Conservation (phyloP, 2,113 vertebrate genomes). For the Paedocypris sp. region DNA sequence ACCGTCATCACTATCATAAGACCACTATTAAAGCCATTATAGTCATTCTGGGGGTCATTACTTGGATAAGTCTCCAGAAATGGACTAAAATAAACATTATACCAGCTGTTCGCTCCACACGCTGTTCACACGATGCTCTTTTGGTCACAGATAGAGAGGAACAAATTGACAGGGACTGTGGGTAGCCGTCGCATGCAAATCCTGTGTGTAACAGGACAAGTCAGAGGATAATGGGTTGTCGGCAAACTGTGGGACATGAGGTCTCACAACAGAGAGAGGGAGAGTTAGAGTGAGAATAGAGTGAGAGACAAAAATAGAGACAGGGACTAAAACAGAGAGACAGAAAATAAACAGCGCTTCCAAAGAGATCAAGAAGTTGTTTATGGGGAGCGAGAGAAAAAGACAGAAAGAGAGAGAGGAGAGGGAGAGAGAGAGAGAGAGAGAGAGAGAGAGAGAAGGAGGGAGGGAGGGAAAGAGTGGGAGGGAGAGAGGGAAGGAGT, state of each 20-base stretch:
- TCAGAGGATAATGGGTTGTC: not conserved
- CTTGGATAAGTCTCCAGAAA: slow-evolving; percentile 17
- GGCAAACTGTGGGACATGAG: not conserved
- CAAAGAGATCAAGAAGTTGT: too few species aligned
- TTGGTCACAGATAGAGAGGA: not conserved
- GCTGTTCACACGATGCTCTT: not conserved
- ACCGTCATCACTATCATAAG: slow-evolving; percentile 5
- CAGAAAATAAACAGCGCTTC: too few species aligned
- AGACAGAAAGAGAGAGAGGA: not conserved
- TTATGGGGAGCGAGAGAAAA: too few species aligned
- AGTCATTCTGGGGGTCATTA: slow-evolving; percentile 11
- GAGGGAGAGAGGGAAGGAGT: too few species aligned
- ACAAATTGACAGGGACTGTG: not conserved
- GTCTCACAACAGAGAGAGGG: too few species aligned
- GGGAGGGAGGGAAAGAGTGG: too few species aligned
- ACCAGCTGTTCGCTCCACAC: not conserved
- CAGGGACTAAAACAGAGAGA: not conserved
- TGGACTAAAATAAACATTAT: slow-evolving; percentile 15
- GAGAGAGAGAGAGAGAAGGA: not conserved
- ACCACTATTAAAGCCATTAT: slow-evolving; percentile 10
- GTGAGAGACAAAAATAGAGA: not conserved
- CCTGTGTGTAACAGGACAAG: not conserved
- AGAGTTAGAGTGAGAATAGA: too few species aligned
- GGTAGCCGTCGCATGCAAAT: not conserved
- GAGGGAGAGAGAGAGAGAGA: not conserved